phyloP scores from a whole-genome alignment of 2,113 vertebrate genomes.

The Montifringilla adamsi region DNA sequence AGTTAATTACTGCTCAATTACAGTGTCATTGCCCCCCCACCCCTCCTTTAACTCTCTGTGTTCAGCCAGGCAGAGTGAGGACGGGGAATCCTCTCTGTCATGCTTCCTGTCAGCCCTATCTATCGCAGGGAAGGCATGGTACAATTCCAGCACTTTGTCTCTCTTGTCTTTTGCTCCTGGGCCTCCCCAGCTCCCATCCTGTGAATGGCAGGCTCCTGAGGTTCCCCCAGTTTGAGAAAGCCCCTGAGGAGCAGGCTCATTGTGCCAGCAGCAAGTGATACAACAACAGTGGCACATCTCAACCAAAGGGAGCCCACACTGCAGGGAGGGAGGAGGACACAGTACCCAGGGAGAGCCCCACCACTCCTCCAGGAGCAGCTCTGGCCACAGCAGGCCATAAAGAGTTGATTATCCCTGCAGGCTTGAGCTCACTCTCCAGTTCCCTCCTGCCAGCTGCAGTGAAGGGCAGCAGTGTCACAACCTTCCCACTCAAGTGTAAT shows the following conservation, averaged over 20 bases:
- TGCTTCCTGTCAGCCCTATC: fast-evolving
- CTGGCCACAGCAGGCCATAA: not conserved
- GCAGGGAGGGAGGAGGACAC: not conserved
- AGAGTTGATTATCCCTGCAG: not conserved
- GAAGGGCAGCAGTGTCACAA: not conserved
- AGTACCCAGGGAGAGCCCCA: too few relatives aligned
- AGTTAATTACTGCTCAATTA: not conserved
- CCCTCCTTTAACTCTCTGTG: not conserved
- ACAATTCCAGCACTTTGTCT: not conserved
- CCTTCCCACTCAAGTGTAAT: not conserved
- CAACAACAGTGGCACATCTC: not conserved
- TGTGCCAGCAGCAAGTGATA: not conserved
- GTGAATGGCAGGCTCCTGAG: not conserved
- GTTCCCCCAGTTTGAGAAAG: not conserved
- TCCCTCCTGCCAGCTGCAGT: not conserved
- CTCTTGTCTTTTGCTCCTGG: not conserved
- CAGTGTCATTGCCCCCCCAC: not conserved
- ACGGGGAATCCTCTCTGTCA: not conserved
- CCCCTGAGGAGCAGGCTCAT: not conserved
- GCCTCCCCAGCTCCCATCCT: not conserved
- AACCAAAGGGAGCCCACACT: not conserved
- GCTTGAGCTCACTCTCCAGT: not conserved
- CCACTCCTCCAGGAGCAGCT: not conserved
- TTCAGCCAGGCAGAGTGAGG: not conserved
- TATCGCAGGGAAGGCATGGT: not conserved